Evolutionary conservation across 2,797 vertebrate species (phyloP).

Genomic region (Hemibagrus guttatus): DNA sequence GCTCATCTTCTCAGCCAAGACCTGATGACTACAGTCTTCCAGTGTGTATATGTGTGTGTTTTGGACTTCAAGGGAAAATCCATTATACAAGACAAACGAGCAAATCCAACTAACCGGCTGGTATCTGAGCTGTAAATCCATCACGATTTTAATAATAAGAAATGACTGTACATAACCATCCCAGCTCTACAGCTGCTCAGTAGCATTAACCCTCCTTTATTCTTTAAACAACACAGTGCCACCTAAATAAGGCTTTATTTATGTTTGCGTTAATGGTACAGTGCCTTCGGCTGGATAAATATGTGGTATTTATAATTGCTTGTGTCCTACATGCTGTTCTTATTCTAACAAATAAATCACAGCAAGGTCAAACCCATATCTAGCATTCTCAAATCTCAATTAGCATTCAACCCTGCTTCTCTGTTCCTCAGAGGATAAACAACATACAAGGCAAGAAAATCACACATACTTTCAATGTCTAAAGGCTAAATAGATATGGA

Average conservation of each 20-base stretch:
- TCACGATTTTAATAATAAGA: slow-evolving; percentile 37
- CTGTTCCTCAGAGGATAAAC: neutral
- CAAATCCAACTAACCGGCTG: slow-evolving; percentile 8
- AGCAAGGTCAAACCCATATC: slow-evolving; percentile 6
- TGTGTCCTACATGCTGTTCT: slow-evolving; percentile 1
- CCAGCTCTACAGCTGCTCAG: slow-evolving; percentile 34
- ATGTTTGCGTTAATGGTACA: neutral
- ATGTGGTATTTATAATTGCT: slow-evolving; percentile 12
- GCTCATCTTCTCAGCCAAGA: slow-evolving; percentile 69
- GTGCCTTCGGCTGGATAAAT: neutral
- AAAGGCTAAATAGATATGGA: neutral
- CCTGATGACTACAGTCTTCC: slow-evolving; percentile 63
- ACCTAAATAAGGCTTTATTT: slow-evolving; percentile 13
- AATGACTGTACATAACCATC: slow-evolving; percentile 28
- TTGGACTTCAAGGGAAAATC: slow-evolving; percentile 37
- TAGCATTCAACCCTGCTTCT: neutral
- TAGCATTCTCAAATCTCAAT: neutral
- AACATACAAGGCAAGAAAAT: neutral
- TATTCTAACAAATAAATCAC: slow-evolving; percentile 3
- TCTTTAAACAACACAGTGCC: neutral
- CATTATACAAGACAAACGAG: slow-evolving; percentile 27
- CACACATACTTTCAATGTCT: neutral
- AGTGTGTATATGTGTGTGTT: slow-evolving; percentile 17
- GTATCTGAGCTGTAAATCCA: neutral
- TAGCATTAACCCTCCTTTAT: slow-evolving; percentile 38